Base-by-base conservation (phyloP, 2,797 vertebrate genomes). In the Propithecus deckenii region DNA sequence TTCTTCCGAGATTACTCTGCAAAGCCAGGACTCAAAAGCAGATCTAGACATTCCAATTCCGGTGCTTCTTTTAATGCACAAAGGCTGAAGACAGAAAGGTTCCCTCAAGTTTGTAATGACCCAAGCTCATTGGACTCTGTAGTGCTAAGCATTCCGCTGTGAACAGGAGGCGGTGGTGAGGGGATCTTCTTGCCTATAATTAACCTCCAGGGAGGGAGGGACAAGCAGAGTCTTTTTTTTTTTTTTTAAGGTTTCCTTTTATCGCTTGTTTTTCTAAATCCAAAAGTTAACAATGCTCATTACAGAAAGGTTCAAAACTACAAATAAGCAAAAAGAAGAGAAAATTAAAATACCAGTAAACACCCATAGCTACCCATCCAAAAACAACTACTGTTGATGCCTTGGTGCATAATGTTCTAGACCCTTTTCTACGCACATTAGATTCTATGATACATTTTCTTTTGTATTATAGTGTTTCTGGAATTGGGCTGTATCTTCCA, bases 241-340 rank as follows among this genome's bases (percentile, higher is more conserved):
- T 88, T 93, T n/a, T 80, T 76, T 67, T 79, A 48, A 48, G n/a
- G 10, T 91, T 76, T 89, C 20, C 9, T 78, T 83, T 76, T 57
- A 91, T 72, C 85, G 46, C 28, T 87, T 87, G 71, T 46, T 90
- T 96, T 69, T 63, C n/a, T 61, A 61, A 48, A 87, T 30, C 35
- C 30, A 38, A 46, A 95, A 80, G 46, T 85, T 90, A 95, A 90
- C 35, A 13, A 80, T 35, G 22, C 23, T 92, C 18, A 67, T 86
- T 95, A 72, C 18, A 76, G 46, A 94, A 92, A 94, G 35, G 25
- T 84, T 48, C 90, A 65, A 84, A 96, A 65, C 35, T 84, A 10
- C 41, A 96, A 95, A 90, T 94, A 95, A 89, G 59, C 32, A 92
- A 94, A 90, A 91, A 43, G 35, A 38, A 94, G 75, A 80, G 94